Percentiles rank a stretch among this genome's conserved stretches.
Evolutionary conservation across 2,113 vertebrate genomes (phyloP).

Genomic region (Brevimyrus niger): DNA sequence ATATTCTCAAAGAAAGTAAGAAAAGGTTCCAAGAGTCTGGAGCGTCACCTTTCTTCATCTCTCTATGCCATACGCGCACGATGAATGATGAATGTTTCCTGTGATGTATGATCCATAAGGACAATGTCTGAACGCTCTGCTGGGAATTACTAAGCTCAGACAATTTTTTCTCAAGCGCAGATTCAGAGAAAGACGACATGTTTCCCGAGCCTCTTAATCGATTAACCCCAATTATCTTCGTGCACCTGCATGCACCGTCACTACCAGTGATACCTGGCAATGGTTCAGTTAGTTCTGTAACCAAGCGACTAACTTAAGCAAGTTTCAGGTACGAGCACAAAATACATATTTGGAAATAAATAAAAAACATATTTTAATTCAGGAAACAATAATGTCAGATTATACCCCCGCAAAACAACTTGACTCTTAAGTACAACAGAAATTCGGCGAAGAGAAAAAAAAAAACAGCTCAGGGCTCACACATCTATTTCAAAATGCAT

Average conservation of each 20-base stretch:
- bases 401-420: background rate
- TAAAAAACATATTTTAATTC: background rate
- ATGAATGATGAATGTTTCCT: constrained; percentile 85
- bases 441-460: background rate
- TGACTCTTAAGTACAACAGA: background rate
- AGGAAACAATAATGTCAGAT: background rate
- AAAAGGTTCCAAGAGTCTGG: background rate
- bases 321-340: background rate
- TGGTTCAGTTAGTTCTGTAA: background rate
- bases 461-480: background rate
- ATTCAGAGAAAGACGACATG: constrained; percentile 80
- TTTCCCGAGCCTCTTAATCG: background rate
- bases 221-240: background rate
- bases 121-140: constrained; percentile 90
- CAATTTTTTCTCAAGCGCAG: constrained; percentile 92
- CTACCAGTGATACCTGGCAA: background rate
- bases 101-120: constrained; percentile 93
- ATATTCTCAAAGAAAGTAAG: background rate
- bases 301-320: background rate
- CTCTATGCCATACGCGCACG: constrained; percentile 90
- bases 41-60: constrained; percentile 81
- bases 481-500: background rate
- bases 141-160: constrained; percentile 90
- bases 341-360: background rate
- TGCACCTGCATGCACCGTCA: background rate